These are phyloP conservation scores for Physeter macrocephalus DNA, from an alignment of 2,113 vertebrate genomes.

Conservation along the genomic window DNA sequence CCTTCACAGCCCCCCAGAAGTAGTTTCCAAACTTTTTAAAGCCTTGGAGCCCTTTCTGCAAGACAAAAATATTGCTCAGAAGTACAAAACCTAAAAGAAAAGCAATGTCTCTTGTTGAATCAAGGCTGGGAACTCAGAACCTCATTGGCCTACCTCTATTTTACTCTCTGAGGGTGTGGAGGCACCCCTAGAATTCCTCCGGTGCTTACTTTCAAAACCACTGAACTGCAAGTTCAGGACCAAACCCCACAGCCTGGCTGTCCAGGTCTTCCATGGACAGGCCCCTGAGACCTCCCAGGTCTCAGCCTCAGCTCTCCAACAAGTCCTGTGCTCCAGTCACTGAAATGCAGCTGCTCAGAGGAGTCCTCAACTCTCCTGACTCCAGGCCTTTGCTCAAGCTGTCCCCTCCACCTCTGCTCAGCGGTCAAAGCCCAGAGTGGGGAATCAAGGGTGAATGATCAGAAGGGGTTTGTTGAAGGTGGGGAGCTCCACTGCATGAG, in stretches of 20 bases:
- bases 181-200: background rate
- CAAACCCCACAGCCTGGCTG: background rate
- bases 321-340: background rate
- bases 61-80: constrained; percentile 13
- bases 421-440: background rate
- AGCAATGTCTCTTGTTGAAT: background rate
- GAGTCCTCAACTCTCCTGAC: background rate
- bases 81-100: background rate
- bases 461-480: background rate
- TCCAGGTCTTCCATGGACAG: background rate
- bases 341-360: background rate
- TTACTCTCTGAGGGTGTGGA: background rate
- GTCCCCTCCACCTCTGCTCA: background rate
- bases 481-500: background rate
- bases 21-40: constrained; percentile 2
- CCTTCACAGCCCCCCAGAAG: background rate
- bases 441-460: background rate
- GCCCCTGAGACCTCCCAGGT: background rate
- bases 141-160: background rate
- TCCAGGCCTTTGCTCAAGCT: background rate
- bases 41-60: background rate
- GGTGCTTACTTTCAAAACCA: background rate
- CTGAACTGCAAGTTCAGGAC: background rate
- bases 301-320: background rate
- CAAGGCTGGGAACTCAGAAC: background rate